These are phyloP conservation scores for Caloenas nicobarica DNA, from an alignment of 2,113 vertebrate genomes.

Conservation along the genomic window DNA sequence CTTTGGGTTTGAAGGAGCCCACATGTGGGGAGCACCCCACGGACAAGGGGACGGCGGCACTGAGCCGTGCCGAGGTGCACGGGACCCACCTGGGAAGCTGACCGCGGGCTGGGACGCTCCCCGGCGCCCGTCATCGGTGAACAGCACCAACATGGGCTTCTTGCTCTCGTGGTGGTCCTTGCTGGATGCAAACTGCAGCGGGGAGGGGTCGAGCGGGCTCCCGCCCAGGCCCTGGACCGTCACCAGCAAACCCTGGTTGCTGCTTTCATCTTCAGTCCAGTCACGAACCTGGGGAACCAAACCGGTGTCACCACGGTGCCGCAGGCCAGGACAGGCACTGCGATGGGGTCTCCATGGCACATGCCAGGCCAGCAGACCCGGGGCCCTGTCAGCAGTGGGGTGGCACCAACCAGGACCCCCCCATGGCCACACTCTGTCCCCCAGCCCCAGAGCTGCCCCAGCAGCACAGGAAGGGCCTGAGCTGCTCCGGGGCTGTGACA, in stretches of 20 bases:
- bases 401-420: accelerated
- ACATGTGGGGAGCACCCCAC: accelerated
- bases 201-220: slow-evolving; percentile 59
- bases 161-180: slow-evolving; percentile 86
- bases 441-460: not conserved
- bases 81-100: slow-evolving; percentile 68
- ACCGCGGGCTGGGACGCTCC: slow-evolving; percentile 37
- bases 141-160: slow-evolving; percentile 90
- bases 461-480: not conserved
- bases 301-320: accelerated
- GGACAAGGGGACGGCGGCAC: accelerated
- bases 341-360: accelerated
- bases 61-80: accelerated
- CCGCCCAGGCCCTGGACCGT: slow-evolving; percentile 71
- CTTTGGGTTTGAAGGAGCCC: not conserved
- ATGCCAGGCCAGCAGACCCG: not conserved
- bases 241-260: slow-evolving; percentile 84
- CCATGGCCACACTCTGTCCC: accelerated
- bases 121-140: slow-evolving; percentile 85
- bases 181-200: slow-evolving; percentile 80
- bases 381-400: accelerated
- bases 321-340: accelerated
- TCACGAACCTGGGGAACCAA: slow-evolving; percentile 77
- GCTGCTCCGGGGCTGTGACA: not conserved
- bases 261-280: slow-evolving; percentile 81